Evolutionary conservation across 2,888 invertebrate genomes (phyloP), one percentile per base, ranked within the genome.

Genomic region (Pyrgus malvae): DNA sequence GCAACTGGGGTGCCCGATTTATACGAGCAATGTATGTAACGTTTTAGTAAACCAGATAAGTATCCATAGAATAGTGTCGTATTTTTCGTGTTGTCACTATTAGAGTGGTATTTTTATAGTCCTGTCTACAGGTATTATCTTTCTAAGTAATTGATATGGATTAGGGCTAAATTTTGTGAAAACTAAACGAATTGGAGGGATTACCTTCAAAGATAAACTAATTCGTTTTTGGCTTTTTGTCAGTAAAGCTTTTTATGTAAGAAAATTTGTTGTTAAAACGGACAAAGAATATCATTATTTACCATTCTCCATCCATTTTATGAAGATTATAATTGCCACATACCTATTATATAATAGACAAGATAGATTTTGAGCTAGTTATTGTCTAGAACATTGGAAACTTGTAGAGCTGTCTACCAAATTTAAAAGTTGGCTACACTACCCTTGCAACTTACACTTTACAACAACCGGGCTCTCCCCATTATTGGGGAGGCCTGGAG

Each of bases 101-200:
- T 67, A 63, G 48, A 14, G 21, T 21, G 66, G 59, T 69, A 70
- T 67, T 78, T 76, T 77, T 76, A 76, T 74, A 64, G 73, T 67
- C 57, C 65, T 68, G 70, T 74, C 75, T 64, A 62, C 72, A 65
- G 21, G 59, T 65, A 68, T 72, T 82, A 83, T 82, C 81, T 78
- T 50, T 69, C 64, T 72, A 65, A 73, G 71, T 80, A 79, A 83
- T 82, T 82, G 79, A 76, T 74, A 72, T 72, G 72, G 73, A 79
- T 79, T 75, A 69, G 62, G 62, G 31, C 31, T 12, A 57, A 66
- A 67, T 71, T 66, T 68, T 62, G 48, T 55, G 1, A 31, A 12
- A 12, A 12, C 31, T 31, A 31, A 31, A 31, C 6, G 11, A 12
- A 12, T 5, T 12, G 12, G 12, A 31, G 1, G 31, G 12, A 31